Conservation (phyloP, 1,140 invertebrate genomes). For the Rhopalosiphum padi region DNA sequence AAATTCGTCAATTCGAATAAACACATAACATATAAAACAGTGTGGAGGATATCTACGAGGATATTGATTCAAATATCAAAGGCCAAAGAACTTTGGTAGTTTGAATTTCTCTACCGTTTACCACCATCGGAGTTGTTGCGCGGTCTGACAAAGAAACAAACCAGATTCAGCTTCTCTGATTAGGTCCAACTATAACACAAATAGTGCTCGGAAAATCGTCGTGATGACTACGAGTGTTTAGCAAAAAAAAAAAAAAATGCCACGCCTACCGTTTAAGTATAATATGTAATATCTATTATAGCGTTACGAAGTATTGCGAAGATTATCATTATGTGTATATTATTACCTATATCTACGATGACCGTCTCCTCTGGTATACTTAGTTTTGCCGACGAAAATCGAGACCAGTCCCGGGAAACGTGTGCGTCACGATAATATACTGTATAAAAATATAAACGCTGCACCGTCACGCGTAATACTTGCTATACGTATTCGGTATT, state of each 20-base stretch:
- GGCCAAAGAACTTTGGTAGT: no score
- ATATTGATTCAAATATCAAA: no score
- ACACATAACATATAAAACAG: no score
- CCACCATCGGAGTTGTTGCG: no score
- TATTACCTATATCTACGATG: background rate
- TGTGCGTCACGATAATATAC: background rate
- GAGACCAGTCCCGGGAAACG: slow-evolving; percentile 17
- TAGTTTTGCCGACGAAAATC: background rate
- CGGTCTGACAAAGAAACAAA: no score
- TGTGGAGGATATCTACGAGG: no score
- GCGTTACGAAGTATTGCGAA: background rate
- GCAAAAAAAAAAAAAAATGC: background rate
- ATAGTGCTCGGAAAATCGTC: no score
- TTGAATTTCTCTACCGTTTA: no score
- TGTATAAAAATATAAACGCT: background rate
- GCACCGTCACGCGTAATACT: background rate
- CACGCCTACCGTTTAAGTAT: background rate
- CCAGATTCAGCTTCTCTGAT: no score
- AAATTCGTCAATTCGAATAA: no score
- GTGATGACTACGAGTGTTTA: background rate
- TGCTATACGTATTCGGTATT: background rate
- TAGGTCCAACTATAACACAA: no score
- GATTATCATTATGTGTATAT: background rate
- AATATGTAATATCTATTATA: background rate
- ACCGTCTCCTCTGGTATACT: background rate